Percentiles rank a stretch among this genome's conserved stretches.
Evolutionary conservation across 2,113 vertebrate genomes (phyloP).

Genomic region (Neomonachus schauinslandi): DNA sequence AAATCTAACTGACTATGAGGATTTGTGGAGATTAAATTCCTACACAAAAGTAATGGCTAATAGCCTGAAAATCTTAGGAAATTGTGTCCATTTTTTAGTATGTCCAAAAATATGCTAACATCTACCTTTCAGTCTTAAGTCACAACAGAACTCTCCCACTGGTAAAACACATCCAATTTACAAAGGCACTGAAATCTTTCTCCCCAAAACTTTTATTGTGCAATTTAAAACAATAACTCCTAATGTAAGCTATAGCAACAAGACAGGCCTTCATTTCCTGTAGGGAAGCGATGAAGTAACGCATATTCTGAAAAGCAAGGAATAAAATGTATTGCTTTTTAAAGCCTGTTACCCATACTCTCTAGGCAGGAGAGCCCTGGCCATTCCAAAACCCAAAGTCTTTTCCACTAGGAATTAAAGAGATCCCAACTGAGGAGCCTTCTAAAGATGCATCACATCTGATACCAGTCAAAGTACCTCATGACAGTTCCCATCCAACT

Average conservation of each 20-base stretch:
- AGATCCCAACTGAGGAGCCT: neutral
- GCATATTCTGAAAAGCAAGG: neutral
- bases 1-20: neutral
- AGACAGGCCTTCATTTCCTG: neutral
- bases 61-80: neutral
- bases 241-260: neutral
- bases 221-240: neutral
- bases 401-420: neutral
- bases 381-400: neutral
- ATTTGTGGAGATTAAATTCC: neutral
- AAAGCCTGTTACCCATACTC: neutral
- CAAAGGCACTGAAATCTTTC: neutral
- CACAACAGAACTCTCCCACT: neutral
- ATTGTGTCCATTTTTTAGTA: neutral
- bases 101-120: neutral
- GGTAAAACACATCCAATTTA: neutral
- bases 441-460: neutral
- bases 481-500: neutral
- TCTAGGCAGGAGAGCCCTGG: neutral
- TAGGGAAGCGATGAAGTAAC: neutral
- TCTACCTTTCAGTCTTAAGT: neutral
- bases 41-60: neutral
- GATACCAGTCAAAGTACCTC: neutral
- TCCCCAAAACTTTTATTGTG: neutral
- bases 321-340: neutral